Evolutionary conservation across 1,140 invertebrate genomes (phyloP), one percentile per base, ranked within the genome.

Genomic region (Panagrolaimus sp.): DNA sequence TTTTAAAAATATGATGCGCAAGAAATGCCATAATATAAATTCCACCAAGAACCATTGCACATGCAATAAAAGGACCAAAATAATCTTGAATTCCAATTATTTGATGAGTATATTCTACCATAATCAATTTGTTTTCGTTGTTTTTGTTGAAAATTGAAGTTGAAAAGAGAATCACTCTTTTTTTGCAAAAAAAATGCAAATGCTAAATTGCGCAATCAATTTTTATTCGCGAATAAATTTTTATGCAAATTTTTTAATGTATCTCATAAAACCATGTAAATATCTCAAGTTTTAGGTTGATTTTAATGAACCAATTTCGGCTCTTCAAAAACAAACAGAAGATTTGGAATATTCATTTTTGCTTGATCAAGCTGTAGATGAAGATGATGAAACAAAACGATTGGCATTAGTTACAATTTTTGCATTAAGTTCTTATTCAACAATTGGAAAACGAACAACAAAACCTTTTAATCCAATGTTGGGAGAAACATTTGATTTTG

Each of bases 301-400:
- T 87, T 99, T 99, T 85, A 97, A 92, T 78, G 96, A 99, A 86
- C 96, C 96, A 1, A 85, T 99, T 63, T 97, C 94, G 15, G 96
- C 98, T 90, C 86, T 98, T 69, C 96, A 99, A 86, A 87, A 96
- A 75, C 86, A 98, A 67, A 93, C 91, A 1, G 96, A 99, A 87
- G 95, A 98, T 83, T 95, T 93, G 9, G 96, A 98, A 85, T 98
- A 98, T 85, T 89, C 93, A 15, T 87, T 90, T 32, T 88, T 97
- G 62, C 87, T 99, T 64, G 93, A 98, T 84, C 86, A 87, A 82
- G 90, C 89, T 17, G 85, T 86, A 10, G 17, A 43, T 46, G 93
- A 97, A 83, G 93, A 97, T 85, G 87, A 98, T 84, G 94, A 83
- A 89, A 97, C 26, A 92, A 94, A 32, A 93, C 94, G 65, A 43